These are phyloP conservation scores for Chaenogobius annularis DNA, from an alignment of 2,113 vertebrate genomes.

Conservation along the genomic window DNA sequence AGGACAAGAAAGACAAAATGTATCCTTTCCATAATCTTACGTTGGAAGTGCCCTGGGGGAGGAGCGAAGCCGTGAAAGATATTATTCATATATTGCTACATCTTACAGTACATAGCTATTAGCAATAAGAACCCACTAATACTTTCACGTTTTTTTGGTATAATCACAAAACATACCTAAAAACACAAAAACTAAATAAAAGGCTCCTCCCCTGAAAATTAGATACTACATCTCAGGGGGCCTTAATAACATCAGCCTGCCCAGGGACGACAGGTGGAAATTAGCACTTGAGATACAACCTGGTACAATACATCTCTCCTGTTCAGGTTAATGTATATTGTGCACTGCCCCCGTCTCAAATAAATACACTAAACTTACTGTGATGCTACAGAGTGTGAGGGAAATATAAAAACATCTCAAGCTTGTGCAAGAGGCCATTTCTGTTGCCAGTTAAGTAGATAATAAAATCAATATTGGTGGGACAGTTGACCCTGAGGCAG, in stretches of 20 bases:
- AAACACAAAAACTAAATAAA: too few species aligned
- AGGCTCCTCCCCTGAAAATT: too few species aligned
- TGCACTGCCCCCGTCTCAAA: too few species aligned
- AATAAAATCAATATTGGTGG: conserved; percentile 61
- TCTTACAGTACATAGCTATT: not conserved
- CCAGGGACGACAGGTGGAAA: too few species aligned
- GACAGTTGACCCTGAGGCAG: conserved; percentile 46
- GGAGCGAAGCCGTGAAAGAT: conserved; percentile 42
- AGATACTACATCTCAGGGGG: too few species aligned
- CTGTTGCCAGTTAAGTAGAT: conserved; percentile 37
- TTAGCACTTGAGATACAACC: too few species aligned
- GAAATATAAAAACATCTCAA: conserved; percentile 12
- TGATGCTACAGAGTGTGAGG: not conserved
- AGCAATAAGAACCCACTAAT: too few species aligned
- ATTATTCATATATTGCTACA: conserved; percentile 50
- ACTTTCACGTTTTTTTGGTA: too few species aligned
- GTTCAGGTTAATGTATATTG: too few species aligned
- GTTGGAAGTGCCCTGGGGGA: conserved; percentile 40
- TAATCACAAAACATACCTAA: not conserved
- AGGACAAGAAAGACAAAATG: conserved; percentile 64
- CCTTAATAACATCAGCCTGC: too few species aligned
- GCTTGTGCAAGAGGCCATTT: not conserved
- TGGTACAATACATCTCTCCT: too few species aligned
- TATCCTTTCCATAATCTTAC: conserved; percentile 59
- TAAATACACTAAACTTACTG: too few species aligned